These are phyloP conservation scores for Ia io DNA, from an alignment of 2,113 vertebrate genomes.

Conservation along the genomic window DNA sequence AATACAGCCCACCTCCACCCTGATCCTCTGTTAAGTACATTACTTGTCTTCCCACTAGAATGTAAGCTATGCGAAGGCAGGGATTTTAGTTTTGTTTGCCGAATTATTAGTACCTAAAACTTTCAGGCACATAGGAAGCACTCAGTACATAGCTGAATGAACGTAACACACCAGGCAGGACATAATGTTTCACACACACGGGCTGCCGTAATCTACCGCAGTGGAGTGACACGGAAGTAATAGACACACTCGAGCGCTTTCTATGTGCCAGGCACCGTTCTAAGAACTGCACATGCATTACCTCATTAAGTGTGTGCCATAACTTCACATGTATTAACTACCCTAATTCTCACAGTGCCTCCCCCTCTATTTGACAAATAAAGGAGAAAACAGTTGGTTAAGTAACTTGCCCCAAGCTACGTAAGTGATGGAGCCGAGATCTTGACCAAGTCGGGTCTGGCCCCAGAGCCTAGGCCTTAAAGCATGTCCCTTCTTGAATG, in stretches of 20 bases:
- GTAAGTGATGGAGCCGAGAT: neutral
- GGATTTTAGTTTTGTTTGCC: neutral
- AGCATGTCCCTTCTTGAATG: neutral
- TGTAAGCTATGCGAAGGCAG: neutral
- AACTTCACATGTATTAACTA: neutral
- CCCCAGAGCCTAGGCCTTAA: neutral
- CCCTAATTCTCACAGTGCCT: neutral
- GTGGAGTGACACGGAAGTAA: neutral
- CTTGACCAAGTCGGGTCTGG: neutral
- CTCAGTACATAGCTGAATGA: neutral
- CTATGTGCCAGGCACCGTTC: neutral
- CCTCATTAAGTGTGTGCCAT: neutral
- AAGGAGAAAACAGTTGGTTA: neutral
- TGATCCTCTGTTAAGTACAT: neutral
- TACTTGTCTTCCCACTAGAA: neutral
- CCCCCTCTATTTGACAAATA: neutral
- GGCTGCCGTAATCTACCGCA: neutral
- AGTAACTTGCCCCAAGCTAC: neutral
- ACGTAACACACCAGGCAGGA: neutral
- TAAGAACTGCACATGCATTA: neutral
- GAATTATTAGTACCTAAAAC: neutral
- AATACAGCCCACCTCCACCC: neutral
- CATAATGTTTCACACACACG: neutral
- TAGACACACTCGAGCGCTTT: neutral
- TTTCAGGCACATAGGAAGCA: neutral